These are phyloP conservation scores for Stenchaetothrips biformis DNA, from an alignment of 2,888 invertebrate species.

Conservation along the genomic window DNA sequence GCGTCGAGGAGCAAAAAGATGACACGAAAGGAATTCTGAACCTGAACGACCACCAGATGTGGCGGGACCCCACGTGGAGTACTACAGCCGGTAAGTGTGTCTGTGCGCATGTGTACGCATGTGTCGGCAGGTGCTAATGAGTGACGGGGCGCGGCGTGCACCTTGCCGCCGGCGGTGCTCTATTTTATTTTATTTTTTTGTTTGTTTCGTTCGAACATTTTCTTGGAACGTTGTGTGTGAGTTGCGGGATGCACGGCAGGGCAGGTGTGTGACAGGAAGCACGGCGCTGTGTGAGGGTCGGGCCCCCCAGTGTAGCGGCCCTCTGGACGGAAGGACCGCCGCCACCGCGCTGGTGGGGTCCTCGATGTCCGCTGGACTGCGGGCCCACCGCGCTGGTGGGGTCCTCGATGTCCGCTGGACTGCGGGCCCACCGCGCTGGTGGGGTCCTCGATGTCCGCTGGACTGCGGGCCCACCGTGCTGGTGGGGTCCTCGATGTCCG, in stretches of 20 bases:
- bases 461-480: too few species aligned
- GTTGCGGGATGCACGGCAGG: not conserved
- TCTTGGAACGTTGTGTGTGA: not conserved
- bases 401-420: too few species aligned
- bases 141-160: not conserved
- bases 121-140: not conserved
- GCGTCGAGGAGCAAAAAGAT: constrained; percentile 51
- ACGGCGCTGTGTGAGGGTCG: not conserved
- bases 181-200: not conserved
- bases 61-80: constrained; percentile 92
- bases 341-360: too few species aligned
- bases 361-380: too few species aligned
- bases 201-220: not conserved
- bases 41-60: constrained; percentile 78
- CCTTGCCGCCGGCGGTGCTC: not conserved
- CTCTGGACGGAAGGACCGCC: too few species aligned
- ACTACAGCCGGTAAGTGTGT: constrained; percentile 63
- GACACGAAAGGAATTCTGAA: constrained; percentile 61
- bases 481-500: too few species aligned
- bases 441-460: too few species aligned
- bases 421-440: too few species aligned
- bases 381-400: too few species aligned
- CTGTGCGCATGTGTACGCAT: not conserved
- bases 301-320: too few species aligned
- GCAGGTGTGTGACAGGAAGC: not conserved